phyloP scores from a whole-genome alignment of 2,797 vertebrate species.

The Momotus momota region DNA sequence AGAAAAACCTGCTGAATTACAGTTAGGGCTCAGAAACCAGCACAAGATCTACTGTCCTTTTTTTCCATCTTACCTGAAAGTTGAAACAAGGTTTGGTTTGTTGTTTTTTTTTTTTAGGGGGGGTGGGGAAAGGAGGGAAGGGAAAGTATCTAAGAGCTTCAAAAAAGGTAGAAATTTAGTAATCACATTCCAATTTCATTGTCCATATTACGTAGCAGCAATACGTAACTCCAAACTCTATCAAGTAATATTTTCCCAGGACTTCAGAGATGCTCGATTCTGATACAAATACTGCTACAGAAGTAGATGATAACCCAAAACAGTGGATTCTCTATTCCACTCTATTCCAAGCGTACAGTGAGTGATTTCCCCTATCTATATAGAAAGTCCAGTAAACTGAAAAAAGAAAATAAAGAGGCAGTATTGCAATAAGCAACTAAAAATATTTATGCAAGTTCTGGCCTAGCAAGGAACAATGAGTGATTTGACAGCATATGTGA shows the following conservation, averaged over 20 bases:
- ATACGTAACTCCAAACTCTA: not conserved
- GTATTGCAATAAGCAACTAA: not conserved
- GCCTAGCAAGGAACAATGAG: not conserved
- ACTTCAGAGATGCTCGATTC: not conserved
- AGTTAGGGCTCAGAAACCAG: not conserved
- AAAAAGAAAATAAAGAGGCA: not conserved
- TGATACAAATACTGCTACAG: not conserved
- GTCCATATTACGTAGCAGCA: not conserved
- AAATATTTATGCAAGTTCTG: not conserved
- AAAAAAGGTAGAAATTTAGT: not conserved
- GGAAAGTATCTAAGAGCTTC: not conserved
- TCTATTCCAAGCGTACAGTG: not conserved
- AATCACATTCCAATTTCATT: not conserved
- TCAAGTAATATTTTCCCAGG: not conserved
- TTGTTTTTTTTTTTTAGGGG: no score
- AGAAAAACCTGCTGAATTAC: not conserved
- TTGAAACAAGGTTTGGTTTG: not conserved
- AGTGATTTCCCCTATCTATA: not conserved
- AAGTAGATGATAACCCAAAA: not conserved
- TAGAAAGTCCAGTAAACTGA: not conserved
- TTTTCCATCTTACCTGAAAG: not conserved
- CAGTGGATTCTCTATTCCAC: not conserved
- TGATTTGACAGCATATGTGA: not conserved
- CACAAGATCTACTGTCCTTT: not conserved
- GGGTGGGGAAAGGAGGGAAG: not conserved